Base-by-base conservation (phyloP, 2,888 invertebrate species). In the Acanthococcus lagerstroemiae region DNA sequence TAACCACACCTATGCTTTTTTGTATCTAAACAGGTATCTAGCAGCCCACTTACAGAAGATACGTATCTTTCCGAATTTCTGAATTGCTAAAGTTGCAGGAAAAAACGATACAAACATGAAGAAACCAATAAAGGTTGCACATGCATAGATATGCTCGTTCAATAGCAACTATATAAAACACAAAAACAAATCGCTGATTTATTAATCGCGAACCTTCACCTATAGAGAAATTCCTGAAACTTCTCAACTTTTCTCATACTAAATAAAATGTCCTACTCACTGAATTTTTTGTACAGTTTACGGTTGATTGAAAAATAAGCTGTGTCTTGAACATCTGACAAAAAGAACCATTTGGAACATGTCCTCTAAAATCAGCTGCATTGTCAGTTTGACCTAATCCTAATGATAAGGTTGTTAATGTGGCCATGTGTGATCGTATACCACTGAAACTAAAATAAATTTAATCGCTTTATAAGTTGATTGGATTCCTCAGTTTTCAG, bases 31-130 rank as follows among this genome's bases (percentile, higher is more conserved):
- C n/a, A n/a, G n/a, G n/a, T n/a, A n/a, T n/a, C n/a, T n/a, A n/a
- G n/a, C n/a, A n/a, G n/a, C n/a, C n/a, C n/a, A 17, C 54, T 63
- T 44, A 63, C 63, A 21, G 24, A 63, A 63, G 17, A 54, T 6
- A 3, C 27, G 3, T 7, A 30, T 54, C 25, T 63, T 63, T 7
- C 52, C 52, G 17, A 63, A 24, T 24, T 24, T 54, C 30, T 27
- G 24, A 12, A 63, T 52, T 4, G 44, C 17, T 52, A 21, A 1
- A 37, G 21, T 52, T 6, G 54, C 44, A 0, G 19, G 24, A 17
- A 54, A 22, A 6, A 63, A 54, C 2, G 63, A 63, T 21, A 54
- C 44, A 24, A 52, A 63, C 19, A 63, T 52, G 25, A 15, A 25
- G 6, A 63, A 63, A 54, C 54, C 63, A 37, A 63, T 50, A 5